Conservation (phyloP, 1,140 invertebrate species). For the Heliconius hermathena region DNA sequence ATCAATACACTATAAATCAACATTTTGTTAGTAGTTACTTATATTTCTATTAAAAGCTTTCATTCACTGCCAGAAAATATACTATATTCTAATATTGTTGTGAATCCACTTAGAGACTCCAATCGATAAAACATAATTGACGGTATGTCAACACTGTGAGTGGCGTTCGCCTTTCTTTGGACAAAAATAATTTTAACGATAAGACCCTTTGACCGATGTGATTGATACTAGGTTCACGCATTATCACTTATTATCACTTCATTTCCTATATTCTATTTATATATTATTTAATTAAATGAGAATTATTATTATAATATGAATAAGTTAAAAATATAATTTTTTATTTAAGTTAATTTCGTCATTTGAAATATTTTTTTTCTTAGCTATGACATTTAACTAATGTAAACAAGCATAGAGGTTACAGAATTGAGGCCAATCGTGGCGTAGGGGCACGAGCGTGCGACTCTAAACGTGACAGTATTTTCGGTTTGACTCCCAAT, state of each 20-base stretch:
- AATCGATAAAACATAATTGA: constrained; percentile 9
- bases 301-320: background rate
- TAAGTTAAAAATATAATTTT: no score
- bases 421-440: no score
- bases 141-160: constrained; percentile 7
- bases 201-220: constrained; percentile 43
- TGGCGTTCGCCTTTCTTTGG: constrained; percentile 42
- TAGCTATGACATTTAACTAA: no score
- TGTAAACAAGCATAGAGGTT: no score
- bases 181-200: constrained; percentile 47
- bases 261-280: constrained; percentile 20
- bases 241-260: constrained; percentile 27
- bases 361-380: no score
- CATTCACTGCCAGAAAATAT: background rate
- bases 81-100: background rate
- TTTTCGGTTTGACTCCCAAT: no score
- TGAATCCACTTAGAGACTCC: background rate
- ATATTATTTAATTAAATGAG: background rate
- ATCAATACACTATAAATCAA: background rate
- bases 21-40: background rate
- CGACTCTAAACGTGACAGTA: no score
- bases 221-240: constrained; percentile 23
- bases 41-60: background rate
- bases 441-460: no score
- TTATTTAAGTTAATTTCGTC: no score